Conservation (phyloP, 1,140 invertebrate species). For the Drosophila kurseongensis region DNA sequence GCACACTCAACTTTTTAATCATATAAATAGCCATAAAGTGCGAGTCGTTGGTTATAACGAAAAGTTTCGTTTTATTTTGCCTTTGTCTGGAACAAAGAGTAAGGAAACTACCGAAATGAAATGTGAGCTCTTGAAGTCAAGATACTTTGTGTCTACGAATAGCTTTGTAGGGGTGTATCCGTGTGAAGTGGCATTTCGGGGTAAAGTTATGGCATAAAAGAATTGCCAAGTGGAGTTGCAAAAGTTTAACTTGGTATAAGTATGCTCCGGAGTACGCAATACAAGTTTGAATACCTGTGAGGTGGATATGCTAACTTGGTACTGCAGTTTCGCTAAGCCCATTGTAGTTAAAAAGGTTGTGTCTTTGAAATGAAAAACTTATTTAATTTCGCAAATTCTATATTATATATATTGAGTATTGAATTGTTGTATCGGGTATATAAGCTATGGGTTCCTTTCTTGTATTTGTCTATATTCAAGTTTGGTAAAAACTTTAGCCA, state of each 20-base stretch:
- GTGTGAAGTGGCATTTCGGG: constrained; percentile 19
- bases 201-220: constrained; percentile 26
- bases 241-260: constrained; percentile 27
- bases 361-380: too few relatives aligned
- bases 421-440: too few relatives aligned
- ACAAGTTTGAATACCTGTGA: constrained; percentile 41
- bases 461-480: too few relatives aligned
- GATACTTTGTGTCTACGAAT: constrained; percentile 13
- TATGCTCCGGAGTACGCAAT: constrained; percentile 12
- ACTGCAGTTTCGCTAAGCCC: constrained; percentile 1
- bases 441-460: too few relatives aligned
- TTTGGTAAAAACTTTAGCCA: too few relatives aligned
- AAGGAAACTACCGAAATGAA: constrained; percentile 32
- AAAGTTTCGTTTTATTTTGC: constrained; percentile 28
- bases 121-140: constrained; percentile 31
- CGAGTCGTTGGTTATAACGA: constrained; percentile 15
- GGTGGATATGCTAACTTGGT: constrained; percentile 7
- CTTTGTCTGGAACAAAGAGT: constrained; percentile 11
- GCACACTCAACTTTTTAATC: constrained; percentile 68
- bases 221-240: constrained; percentile 26
- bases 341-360: too few relatives aligned
- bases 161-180: background rate
- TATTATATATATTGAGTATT: too few relatives aligned
- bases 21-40: constrained; percentile 52
- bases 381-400: too few relatives aligned